phyloP scores from a whole-genome alignment of 2,888 invertebrate genomes.

The Plagodis dolabraria region DNA sequence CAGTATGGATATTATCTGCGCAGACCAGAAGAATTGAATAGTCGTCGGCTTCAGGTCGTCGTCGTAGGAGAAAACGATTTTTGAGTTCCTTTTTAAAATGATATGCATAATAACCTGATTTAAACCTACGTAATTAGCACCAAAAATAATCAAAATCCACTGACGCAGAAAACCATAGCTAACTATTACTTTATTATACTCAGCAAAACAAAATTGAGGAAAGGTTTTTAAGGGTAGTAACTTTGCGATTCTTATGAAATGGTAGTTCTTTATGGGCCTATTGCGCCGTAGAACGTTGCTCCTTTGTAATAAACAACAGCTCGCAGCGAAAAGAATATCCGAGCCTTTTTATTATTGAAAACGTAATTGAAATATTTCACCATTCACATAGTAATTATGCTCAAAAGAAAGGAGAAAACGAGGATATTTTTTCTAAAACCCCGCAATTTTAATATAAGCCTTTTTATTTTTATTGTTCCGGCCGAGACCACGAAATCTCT shows the following conservation, averaged over 20 bases:
- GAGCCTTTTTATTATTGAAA: constrained; percentile 26
- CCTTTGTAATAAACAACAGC: constrained; percentile 38
- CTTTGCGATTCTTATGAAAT: constrained; percentile 29
- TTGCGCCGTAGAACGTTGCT: constrained; percentile 30
- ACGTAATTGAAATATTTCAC: constrained; percentile 29
- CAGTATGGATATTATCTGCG: constrained; percentile 11
- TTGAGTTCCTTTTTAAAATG: too few species aligned
- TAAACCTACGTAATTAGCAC: too few species aligned
- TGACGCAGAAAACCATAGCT: too few species aligned
- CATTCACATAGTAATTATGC: constrained; percentile 25
- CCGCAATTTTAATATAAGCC: not conserved
- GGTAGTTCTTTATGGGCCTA: constrained; percentile 32
- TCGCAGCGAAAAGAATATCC: constrained; percentile 28
- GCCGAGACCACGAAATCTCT: too few species aligned
- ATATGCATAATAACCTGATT: not conserved
- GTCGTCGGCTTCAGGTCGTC: too few species aligned
- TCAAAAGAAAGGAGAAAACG: constrained; percentile 10
- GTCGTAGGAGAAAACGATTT: too few species aligned
- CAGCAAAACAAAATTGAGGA: too few species aligned
- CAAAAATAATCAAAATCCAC: too few species aligned
- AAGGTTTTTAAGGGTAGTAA: too few species aligned
- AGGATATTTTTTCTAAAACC: too few species aligned
- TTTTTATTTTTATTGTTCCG: not conserved
- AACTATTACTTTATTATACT: too few species aligned
- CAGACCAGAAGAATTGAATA: too few species aligned